Base-by-base conservation (phyloP, 2,113 vertebrate species). In the Ictidomys tridecemlineatus region DNA sequence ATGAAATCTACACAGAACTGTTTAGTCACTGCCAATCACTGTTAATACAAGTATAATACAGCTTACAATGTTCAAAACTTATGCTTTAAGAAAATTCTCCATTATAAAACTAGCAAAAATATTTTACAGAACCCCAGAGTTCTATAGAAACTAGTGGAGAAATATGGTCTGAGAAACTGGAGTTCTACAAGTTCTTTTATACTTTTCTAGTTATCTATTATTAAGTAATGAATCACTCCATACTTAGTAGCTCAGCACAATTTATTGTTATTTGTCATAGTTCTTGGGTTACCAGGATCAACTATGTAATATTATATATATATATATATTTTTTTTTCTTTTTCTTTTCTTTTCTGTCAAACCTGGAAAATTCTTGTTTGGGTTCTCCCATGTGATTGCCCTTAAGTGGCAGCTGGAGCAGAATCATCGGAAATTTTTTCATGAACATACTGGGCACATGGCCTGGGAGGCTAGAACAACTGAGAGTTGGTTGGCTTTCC, bases 31-130 rank as follows among this genome's bases (percentile, higher is more conserved):
- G 24, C 11, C n/a, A n/a, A 61, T 67, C 53, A 89, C 11, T 93
- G 4, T 45, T 17, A 79, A 37, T 11, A 73, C 1, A 92, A 78
- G 8, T 32, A 89, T 14, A 58, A 17, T 2, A 77, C 1, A 12
- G 6, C 48, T 65, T 48, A 28, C 39, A 82, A 91, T 94, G 63
- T 84, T 95, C 48, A 83, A 92, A 93, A 74, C n/a, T 32, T 63
- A 16, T 73, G 22, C 56, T 79, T 30, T 74, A 85, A 20, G 61
- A 67, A 42, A 61, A 79, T 42, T 8, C 73, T 79, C 17, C 92
- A 48, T 73, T 86, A 5, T 30, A 91, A 77, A 91, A 78, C 1
- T 78, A 63, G 1, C 10, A 89, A 28, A 63, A 63, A 85, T 4
- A 82, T 61, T 2, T 91, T 26, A 42, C 0, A 82, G 20, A 30